A percentile compares a stretch with the other conserved stretches of the same genome.
Conservation (phyloP, 2,888 invertebrate species). For the Erebia palarica region DNA sequence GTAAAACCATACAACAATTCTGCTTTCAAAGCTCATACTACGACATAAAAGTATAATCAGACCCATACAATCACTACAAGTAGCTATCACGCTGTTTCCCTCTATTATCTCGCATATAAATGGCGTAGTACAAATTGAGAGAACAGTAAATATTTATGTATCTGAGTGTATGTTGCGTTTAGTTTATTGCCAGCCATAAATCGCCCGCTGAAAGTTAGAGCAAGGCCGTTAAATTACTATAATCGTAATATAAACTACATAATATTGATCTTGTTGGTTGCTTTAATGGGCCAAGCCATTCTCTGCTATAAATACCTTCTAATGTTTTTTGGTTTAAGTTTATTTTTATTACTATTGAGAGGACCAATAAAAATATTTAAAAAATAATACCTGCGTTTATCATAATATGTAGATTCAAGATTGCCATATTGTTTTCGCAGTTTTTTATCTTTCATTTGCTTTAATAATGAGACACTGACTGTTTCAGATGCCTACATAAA, state of each 20-base stretch:
- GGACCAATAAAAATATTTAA: no score
- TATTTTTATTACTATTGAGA: no score
- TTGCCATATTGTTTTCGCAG: no score
- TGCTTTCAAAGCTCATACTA: neutral
- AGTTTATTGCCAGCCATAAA: conserved; percentile 41
- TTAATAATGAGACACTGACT: no score
- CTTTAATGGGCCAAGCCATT: conserved; percentile 15
- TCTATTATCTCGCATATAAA: conserved; percentile 20
- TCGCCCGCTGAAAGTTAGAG: conserved; percentile 31
- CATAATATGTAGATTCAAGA: no score
- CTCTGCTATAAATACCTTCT: neutral
- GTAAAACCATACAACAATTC: neutral
- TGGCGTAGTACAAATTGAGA: conserved; percentile 25
- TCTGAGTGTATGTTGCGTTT: conserved; percentile 35
- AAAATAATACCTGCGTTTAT: no score
- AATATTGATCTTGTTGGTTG: conserved; percentile 20
- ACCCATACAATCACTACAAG: neutral
- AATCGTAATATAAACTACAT: conserved; percentile 24
- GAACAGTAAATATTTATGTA: conserved; percentile 38
- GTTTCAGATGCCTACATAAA: no score
- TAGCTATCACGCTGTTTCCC: conserved; percentile 9
- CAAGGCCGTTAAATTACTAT: conserved; percentile 34
- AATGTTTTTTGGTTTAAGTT: no score
- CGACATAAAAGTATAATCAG: neutral
- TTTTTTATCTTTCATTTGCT: no score